A percentile compares a stretch with the other conserved stretches of the same genome.
Evolutionary conservation across 2,888 invertebrate species (phyloP).

Genomic region (Drosophila pegasa): DNA sequence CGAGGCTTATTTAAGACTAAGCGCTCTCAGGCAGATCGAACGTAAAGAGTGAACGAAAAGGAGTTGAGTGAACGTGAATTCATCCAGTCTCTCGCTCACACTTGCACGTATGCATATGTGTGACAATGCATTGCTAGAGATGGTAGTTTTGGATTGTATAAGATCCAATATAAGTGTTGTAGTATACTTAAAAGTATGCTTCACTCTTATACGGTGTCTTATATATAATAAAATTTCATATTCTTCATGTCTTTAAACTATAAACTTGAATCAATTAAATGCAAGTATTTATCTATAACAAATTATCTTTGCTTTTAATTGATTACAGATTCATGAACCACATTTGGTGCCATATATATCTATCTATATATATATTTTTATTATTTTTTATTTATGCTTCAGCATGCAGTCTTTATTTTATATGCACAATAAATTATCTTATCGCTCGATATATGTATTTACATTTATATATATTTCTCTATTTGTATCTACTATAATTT

Average conservation of each 20-base stretch:
- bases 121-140: too few relatives aligned
- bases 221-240: background rate
- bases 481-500: conserved; percentile 11
- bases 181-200: too few relatives aligned
- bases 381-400: conserved; percentile 7
- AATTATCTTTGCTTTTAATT: background rate
- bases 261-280: background rate
- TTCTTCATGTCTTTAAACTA: background rate
- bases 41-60: too few relatives aligned
- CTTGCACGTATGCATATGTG: too few relatives aligned
- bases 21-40: too few relatives aligned
- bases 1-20: too few relatives aligned
- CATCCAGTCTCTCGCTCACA: too few relatives aligned
- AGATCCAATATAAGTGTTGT: too few relatives aligned
- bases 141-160: too few relatives aligned
- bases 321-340: conserved; percentile 5
- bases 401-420: conserved; percentile 25
- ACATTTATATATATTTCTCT: background rate
- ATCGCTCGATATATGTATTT: background rate
- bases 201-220: too few relatives aligned
- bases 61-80: too few relatives aligned
- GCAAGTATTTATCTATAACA: conserved; percentile 5
- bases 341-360: background rate
- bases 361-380: background rate
- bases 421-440: conserved; percentile 22